Base-by-base conservation (phyloP, 2,797 vertebrate species). In the Thalassophryne amazonica region DNA sequence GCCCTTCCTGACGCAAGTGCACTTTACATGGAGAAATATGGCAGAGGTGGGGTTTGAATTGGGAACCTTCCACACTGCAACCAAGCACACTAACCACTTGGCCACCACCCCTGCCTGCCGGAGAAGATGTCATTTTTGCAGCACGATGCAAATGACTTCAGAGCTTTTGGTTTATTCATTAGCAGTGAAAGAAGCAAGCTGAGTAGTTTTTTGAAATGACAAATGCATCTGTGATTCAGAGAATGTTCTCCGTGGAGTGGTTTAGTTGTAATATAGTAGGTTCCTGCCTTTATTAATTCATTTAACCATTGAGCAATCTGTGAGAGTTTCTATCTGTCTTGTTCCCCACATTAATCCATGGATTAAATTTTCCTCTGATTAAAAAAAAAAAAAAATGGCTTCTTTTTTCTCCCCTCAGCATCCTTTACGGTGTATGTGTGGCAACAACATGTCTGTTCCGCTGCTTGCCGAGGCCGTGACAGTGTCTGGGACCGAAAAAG, bases 371-470 rank as follows among this genome's bases (percentile, higher is more conserved):
- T 17, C 25, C 17, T 4, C 13, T 21, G 21, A 36, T 49, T 18
- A 22, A 30, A 15, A 23, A 7, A 7, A 25, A 29, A 20, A 2
- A 32, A 0, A 12, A 23, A 18, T 7, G 18, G 36, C 12, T 43
- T 18, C n/a, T 43, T 8, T 13, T 22, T 45, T 13, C 22, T 45
- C 20, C 54, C 57, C 78, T 31, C 81, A 86, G 91, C 79, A 90
- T 78, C 88, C 89, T 79, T 88, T 87, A 81, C 91, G 79, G 93
- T 99, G 96, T 96, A 99, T 99, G 97, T 99, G 97, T 90, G 97
- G 96, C 91, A 99, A 99, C 93, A 98, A 95, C 92, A 99, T 99
- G 97, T 99, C 97, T 93, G 91, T 95, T 87, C 97, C 96, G 91
- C 93, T 97, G 92, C 96, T 99, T 73, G 88, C 93, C 23, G 95